Percentiles rank a stretch among this genome's conserved stretches.
Conservation (phyloP, 2,888 invertebrate genomes). For the Rhingia rostrata region DNA sequence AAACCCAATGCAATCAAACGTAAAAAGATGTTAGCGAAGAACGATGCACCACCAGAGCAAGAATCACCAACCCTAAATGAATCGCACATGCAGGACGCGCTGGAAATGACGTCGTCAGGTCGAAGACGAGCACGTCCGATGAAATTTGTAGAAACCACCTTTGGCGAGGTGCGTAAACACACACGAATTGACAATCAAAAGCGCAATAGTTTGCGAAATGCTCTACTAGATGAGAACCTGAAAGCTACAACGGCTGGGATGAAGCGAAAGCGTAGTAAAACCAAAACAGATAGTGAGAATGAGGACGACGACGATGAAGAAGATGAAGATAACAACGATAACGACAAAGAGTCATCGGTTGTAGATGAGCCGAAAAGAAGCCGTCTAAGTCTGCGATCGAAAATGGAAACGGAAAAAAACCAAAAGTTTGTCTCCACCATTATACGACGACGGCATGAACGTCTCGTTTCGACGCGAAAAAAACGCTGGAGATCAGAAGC, state of each 20-base stretch:
- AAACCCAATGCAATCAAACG: slow-evolving; percentile 40
- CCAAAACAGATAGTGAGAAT: slow-evolving; percentile 70
- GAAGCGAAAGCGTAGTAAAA: slow-evolving; percentile 53
- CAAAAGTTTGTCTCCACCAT: slow-evolving; percentile 49
- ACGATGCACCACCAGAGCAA: slow-evolving; percentile 13
- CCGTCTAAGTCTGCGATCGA: slow-evolving; percentile 45
- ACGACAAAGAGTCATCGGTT: slow-evolving; percentile 18
- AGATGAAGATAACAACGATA: not conserved
- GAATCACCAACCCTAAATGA: not conserved
- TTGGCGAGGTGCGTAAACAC: slow-evolving; percentile 78
- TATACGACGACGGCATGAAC: slow-evolving; percentile 51
- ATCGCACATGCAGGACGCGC: slow-evolving; percentile 49
- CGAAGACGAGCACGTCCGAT: slow-evolving; percentile 86
- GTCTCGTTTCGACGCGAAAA: slow-evolving; percentile 47
- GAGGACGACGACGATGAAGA: slow-evolving; percentile 1
- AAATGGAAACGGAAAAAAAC: slow-evolving; percentile 48
- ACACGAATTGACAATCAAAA: slow-evolving; percentile 36
- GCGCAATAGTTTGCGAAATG: slow-evolving; percentile 29
- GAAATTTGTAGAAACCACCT: slow-evolving; percentile 87
- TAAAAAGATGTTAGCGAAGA: slow-evolving; percentile 40
- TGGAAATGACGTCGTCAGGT: slow-evolving; percentile 87
- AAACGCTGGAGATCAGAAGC: slow-evolving; percentile 53
- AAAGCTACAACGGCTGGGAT: slow-evolving; percentile 3
- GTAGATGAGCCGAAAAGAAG: slow-evolving; percentile 75
- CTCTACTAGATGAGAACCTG: slow-evolving; percentile 24